phyloP scores from a whole-genome alignment of 2,113 vertebrate genomes.

The Gambusia affinis region DNA sequence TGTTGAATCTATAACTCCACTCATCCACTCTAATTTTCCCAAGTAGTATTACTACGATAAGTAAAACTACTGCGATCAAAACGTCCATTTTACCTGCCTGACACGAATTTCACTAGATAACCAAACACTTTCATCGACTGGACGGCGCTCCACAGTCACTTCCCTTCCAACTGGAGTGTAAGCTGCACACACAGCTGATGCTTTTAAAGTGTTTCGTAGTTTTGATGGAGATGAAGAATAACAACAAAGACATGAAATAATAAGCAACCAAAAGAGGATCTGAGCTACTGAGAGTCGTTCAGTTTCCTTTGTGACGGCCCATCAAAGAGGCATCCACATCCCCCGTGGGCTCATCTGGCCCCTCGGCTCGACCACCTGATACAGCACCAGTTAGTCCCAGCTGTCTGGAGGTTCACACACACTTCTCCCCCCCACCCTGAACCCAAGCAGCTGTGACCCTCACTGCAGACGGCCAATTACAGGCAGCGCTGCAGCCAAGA shows the following conservation, averaged over 20 bases:
- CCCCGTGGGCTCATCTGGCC: slow-evolving; percentile 32
- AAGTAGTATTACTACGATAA: no score
- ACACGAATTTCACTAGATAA: no score
- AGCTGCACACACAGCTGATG: not conserved
- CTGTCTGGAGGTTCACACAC: slow-evolving; percentile 34
- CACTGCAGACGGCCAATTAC: slow-evolving; percentile 60
- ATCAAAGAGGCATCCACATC: slow-evolving; percentile 29
- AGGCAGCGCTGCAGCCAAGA: slow-evolving; percentile 16
- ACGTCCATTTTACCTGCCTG: no score
- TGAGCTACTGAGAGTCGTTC: slow-evolving; percentile 24
- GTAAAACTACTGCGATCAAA: no score
- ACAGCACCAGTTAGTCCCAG: slow-evolving; percentile 34
- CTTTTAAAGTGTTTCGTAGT: slow-evolving; percentile 4
- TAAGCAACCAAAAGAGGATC: slow-evolving; percentile 25
- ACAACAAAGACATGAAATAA: slow-evolving; percentile 14
- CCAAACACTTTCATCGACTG: no score
- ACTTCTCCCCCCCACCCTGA: slow-evolving; percentile 28
- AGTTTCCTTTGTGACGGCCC: slow-evolving; percentile 35
- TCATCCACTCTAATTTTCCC: no score
- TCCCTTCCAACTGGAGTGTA: not conserved
- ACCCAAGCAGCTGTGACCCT: slow-evolving; percentile 56
- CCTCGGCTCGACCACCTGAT: slow-evolving; percentile 41
- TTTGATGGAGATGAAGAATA: slow-evolving; percentile 18
- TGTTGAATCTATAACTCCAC: no score
- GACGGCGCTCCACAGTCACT: no score